These are phyloP conservation scores for Microtus montanus DNA, from an alignment of 2,113 vertebrate species.

Conservation along the genomic window DNA sequence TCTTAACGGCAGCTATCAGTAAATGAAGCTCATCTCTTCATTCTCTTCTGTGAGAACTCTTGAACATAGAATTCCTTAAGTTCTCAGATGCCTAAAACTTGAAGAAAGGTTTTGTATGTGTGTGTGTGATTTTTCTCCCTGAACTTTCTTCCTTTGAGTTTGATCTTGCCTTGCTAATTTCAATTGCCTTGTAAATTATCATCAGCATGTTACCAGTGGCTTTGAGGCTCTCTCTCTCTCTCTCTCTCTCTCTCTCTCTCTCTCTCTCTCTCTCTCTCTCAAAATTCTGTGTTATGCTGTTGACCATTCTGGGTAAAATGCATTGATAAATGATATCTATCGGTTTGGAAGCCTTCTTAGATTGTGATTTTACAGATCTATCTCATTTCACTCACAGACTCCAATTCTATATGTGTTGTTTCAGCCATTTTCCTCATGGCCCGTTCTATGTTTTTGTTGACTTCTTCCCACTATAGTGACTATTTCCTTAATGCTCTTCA, in stretches of 20 bases:
- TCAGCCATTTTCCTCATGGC: not conserved
- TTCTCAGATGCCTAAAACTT: not conserved
- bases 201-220: not conserved
- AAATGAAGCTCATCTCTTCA: not conserved
- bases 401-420: constrained; percentile 46
- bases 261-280: not conserved
- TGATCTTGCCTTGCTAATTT: not conserved
- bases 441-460: not conserved
- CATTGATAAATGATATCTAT: not conserved
- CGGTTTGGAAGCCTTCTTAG: not conserved
- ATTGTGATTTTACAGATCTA: not conserved
- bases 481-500: not conserved
- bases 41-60: not conserved
- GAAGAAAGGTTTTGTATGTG: not conserved
- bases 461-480: not conserved
- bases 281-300: not conserved
- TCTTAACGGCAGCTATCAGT: too few relatives aligned
- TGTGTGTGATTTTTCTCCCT: not conserved
- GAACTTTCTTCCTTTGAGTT: not conserved
- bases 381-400: not conserved
- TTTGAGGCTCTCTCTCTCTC: not conserved
- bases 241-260: not conserved
- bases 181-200: not conserved
- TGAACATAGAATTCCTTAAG: not conserved
- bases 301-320: not conserved